phyloP scores from a whole-genome alignment of 2,797 vertebrate genomes.

The Mallotus villosus region DNA sequence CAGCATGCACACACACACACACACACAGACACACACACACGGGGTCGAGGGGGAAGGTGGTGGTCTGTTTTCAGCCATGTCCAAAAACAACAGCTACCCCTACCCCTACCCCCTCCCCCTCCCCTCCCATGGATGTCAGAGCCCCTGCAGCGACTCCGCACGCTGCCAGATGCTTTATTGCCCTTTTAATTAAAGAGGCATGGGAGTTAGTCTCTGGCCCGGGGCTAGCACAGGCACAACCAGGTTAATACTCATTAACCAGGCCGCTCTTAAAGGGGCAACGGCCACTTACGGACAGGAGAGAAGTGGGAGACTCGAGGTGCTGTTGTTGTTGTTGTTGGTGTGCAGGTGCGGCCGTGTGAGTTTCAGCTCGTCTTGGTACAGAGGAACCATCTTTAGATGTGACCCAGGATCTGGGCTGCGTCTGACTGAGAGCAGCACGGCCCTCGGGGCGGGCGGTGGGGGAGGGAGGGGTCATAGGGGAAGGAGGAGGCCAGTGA shows the following conservation, averaged over 20 bases:
- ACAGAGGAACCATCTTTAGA: not conserved
- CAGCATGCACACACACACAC: constrained; percentile 16
- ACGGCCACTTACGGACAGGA: constrained; percentile 33
- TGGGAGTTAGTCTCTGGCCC: constrained; percentile 43
- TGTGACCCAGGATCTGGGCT: not conserved
- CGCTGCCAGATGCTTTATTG: constrained; percentile 48
- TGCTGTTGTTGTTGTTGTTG: no score
- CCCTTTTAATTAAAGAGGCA: constrained; percentile 60
- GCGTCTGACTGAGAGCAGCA: not conserved
- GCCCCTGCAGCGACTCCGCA: constrained; percentile 23
- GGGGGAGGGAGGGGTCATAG: no score
- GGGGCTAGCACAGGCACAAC: constrained; percentile 26
- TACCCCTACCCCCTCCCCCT: not conserved
- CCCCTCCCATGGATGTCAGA: constrained; percentile 18
- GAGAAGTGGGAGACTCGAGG: constrained; percentile 27
- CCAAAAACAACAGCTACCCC: constrained; percentile 32
- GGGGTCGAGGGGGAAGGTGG: not conserved
- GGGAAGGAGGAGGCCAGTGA: not conserved
- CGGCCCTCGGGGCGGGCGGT: no score
- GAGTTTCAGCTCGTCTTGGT: not conserved
- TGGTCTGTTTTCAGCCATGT: constrained; percentile 16
- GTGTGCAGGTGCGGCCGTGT: not conserved
- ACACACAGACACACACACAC: not conserved
- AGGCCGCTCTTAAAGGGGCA: constrained; percentile 31
- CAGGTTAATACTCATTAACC: constrained; percentile 52